Base-by-base conservation (phyloP, 2,888 invertebrate species). In the Apamea sordens region DNA sequence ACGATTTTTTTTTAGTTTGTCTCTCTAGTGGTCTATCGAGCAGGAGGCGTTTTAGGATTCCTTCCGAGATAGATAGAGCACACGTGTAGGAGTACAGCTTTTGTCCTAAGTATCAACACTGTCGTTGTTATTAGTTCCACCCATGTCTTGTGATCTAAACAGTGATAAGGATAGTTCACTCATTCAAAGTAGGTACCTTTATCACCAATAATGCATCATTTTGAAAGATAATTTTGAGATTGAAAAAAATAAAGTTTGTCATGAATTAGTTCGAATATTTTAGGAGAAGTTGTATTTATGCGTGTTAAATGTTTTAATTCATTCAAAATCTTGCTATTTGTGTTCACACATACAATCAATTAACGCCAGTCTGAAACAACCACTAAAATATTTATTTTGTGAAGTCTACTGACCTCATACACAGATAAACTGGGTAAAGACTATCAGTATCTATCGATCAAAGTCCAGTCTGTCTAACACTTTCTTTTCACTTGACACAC, bases 401-500 rank as follows among this genome's bases (percentile, higher is more conserved):
- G n/a, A 76, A 70, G 56, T 50, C 41, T 44, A 70, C 41, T 79
- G 24, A 65, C 36, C 32, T 65, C 41, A 61, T 56, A 41, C n/a
- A 1, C 1, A 8, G 32, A 0, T 59, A 5, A 76, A 59, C n/a
- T 50, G n/a, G 24, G 64, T 59, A 64, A 53, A 63, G 47, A 15
- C 15, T 70, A 76, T 64, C 41, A 47, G 1, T 24, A 32, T 44
- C 59, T n/a, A 63, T 81, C 44, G 70, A 77, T 61, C 65, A 59
- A 67, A 76, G 41, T 71, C 5, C 28, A 67, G 24, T 53, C 11
- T 44, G 32, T 28, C 18, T 0, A 36, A 67, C n/a, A 69, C 65
- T 77, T 82, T 81, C 82, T 65, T 76, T 76, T 28, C 21, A 59
- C 11, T 65, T 77, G 77, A 36, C 21, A 44, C 21, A 47, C 7